phyloP scores from a whole-genome alignment of 2,113 vertebrate species.

The Agapornis roseicollis region DNA sequence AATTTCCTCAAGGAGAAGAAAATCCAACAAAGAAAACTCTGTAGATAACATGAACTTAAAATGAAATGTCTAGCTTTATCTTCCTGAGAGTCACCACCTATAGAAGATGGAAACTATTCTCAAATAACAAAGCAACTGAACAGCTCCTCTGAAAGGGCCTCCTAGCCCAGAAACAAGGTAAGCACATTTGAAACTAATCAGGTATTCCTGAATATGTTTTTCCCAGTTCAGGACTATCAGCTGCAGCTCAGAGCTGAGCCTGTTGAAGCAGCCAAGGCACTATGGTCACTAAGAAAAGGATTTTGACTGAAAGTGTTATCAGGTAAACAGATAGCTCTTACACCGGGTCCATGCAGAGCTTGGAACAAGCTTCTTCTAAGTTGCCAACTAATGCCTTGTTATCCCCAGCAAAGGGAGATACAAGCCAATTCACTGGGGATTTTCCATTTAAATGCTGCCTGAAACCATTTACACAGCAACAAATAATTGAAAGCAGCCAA shows the following conservation, averaged over 20 bases:
- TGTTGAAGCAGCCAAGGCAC: neutral
- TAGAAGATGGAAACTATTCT: neutral
- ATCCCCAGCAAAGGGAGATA: neutral
- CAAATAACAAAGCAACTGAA: neutral
- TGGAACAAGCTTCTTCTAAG: neutral
- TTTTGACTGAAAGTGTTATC: neutral
- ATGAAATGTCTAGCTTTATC: neutral
- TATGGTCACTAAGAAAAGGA: neutral
- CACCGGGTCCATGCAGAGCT: neutral
- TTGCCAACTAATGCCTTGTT: neutral
- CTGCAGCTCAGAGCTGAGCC: neutral
- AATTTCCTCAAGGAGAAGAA: neutral
- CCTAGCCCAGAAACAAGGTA: neutral
- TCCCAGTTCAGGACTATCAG: neutral
- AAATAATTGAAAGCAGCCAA: neutral
- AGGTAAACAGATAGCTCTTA: neutral
- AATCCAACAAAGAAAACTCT: neutral
- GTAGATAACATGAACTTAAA: neutral
- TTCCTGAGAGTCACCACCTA: neutral
- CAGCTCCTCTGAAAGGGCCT: neutral
- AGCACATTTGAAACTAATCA: neutral
- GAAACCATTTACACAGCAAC: neutral
- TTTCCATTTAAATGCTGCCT: neutral
- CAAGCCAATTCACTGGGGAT: neutral
- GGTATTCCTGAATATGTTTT: accelerated